Evolutionary conservation across 2,888 invertebrate genomes (phyloP).

Genomic region (Catocala fraxini): DNA sequence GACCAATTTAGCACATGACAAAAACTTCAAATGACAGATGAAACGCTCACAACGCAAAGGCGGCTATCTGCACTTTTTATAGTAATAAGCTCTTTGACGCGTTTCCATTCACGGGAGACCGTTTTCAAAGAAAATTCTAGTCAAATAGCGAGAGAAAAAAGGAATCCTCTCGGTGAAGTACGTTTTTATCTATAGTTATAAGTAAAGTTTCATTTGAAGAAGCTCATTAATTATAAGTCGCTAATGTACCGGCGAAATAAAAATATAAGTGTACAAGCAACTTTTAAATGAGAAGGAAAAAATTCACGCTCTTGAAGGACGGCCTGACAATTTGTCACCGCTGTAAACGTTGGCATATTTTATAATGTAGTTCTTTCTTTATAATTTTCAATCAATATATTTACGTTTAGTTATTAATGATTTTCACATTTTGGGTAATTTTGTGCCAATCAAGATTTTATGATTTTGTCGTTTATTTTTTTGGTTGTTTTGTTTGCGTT

Average conservation of each 20-base stretch:
- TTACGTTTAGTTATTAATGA: too few species aligned
- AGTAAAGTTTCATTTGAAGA: conserved; percentile 12
- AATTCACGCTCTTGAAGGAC: too few species aligned
- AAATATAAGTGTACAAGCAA: conserved; percentile 13
- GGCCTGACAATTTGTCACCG: conserved; percentile 15
- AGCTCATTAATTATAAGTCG: conserved; percentile 22
- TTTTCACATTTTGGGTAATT: too few species aligned
- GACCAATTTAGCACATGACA: conserved; percentile 18
- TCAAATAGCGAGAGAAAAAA: conserved; percentile 36
- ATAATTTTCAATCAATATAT: background rate
- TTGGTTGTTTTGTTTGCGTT: too few species aligned
- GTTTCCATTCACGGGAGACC: conserved; percentile 29
- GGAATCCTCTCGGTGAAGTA: conserved; percentile 8
- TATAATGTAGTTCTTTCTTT: background rate
- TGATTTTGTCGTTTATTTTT: too few species aligned
- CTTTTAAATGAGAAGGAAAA: conserved; percentile 15
- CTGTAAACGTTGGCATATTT: background rate
- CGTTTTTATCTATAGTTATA: conserved; percentile 18
- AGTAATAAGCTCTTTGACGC: conserved; percentile 47
- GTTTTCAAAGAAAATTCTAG: conserved; percentile 37
- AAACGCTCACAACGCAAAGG: conserved; percentile 22
- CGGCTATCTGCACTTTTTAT: conserved; percentile 39
- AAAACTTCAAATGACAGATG: conserved; percentile 33
- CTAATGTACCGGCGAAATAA: conserved; percentile 9
- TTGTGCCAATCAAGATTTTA: too few species aligned